These are phyloP conservation scores for Sycobia sp. DNA, from an alignment of 1,140 invertebrate genomes.

Conservation along the genomic window DNA sequence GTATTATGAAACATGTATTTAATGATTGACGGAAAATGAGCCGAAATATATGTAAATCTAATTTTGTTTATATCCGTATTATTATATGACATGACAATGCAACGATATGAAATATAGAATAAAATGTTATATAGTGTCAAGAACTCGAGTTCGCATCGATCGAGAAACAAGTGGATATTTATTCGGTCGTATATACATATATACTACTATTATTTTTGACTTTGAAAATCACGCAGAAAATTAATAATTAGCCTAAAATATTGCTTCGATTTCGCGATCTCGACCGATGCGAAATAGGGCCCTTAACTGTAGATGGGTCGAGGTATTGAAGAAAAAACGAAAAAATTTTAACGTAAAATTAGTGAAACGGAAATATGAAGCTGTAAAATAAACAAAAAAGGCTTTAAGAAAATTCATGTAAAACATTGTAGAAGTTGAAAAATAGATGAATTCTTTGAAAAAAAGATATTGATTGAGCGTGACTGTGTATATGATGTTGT, in stretches of 20 bases:
- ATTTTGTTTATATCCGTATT: conserved; percentile 28
- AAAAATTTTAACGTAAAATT: conserved; percentile 36
- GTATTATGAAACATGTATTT: conserved; percentile 44
- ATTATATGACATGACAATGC: conserved; percentile 40
- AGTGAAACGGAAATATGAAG: conserved; percentile 42
- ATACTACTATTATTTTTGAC: too few relatives aligned
- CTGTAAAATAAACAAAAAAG: conserved; percentile 44
- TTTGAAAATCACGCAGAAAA: too few relatives aligned
- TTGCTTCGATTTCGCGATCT: too few relatives aligned
- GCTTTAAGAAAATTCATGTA: conserved; percentile 47
- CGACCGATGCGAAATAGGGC: too few relatives aligned
- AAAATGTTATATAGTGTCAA: too few relatives aligned
- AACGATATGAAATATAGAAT: conserved; percentile 49
- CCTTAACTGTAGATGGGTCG: conserved; percentile 40
- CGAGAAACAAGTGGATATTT: too few relatives aligned
- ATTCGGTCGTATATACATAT: too few relatives aligned
- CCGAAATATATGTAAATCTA: conserved; percentile 38
- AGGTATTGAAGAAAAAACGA: conserved; percentile 37
- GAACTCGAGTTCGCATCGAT: too few relatives aligned
- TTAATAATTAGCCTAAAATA: too few relatives aligned
- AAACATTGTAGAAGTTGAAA: conserved; percentile 38
- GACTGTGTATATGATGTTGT: conserved; percentile 33
- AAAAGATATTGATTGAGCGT: conserved; percentile 24
- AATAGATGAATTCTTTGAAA: conserved; percentile 32
- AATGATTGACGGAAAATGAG: conserved; percentile 38